Conservation (phyloP, 2,113 vertebrate genomes). For the Sus scrofa region DNA sequence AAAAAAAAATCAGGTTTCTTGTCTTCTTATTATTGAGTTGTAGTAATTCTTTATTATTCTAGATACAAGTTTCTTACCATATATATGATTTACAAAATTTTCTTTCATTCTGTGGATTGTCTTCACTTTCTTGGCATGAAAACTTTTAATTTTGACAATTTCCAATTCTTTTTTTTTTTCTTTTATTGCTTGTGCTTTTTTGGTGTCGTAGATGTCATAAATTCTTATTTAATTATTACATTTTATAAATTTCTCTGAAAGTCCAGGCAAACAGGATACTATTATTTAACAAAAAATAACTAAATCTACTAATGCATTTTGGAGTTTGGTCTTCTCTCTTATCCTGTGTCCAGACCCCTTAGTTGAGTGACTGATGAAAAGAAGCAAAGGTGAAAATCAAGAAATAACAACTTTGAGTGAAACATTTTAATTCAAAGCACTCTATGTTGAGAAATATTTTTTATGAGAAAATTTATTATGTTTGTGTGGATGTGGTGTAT, state of each 20-base stretch:
- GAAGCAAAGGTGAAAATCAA: slow-evolving; percentile 45
- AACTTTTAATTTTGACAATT: slow-evolving; percentile 23
- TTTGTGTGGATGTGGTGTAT: slow-evolving; percentile 10
- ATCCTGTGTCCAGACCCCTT: background rate
- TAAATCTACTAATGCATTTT: slow-evolving; percentile 3
- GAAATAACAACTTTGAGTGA: slow-evolving; percentile 36
- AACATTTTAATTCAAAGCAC: slow-evolving; percentile 5
- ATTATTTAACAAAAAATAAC: slow-evolving; percentile 58
- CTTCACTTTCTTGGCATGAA: background rate
- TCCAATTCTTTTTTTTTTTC: background rate
- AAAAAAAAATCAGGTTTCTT: background rate
- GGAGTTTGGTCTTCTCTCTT: background rate
- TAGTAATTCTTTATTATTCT: slow-evolving; percentile 21
- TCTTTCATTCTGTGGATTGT: background rate
- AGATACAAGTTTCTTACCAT: background rate
- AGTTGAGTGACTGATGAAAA: slow-evolving; percentile 5
- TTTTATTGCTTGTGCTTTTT: background rate
- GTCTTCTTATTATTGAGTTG: background rate
- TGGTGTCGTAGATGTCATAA: background rate
- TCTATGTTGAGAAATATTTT: slow-evolving; percentile 11
- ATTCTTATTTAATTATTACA: slow-evolving; percentile 39
- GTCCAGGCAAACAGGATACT: background rate
- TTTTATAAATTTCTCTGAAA: slow-evolving; percentile 31
- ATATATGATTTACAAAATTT: background rate
- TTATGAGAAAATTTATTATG: slow-evolving; percentile 34